These are phyloP conservation scores for Takifugu rubripes DNA, from an alignment of 2,797 vertebrate species.

Conservation along the genomic window DNA sequence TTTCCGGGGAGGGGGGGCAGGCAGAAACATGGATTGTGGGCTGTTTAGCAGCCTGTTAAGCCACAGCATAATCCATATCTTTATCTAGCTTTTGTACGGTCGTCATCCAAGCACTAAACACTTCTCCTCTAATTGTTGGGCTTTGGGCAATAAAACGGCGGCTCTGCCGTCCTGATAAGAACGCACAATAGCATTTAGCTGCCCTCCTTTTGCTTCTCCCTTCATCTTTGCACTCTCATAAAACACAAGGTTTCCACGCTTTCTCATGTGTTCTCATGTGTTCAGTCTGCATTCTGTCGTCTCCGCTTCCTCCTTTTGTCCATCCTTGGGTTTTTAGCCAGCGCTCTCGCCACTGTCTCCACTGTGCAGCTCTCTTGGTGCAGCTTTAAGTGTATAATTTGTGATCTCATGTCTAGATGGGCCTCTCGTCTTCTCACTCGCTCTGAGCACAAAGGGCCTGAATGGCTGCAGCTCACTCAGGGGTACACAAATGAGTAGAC, in stretches of 20 bases:
- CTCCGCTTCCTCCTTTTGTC: conserved; percentile 42
- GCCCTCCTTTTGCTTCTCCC: conserved; percentile 36
- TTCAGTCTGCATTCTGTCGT: conserved; percentile 29
- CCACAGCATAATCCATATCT: conserved; percentile 59
- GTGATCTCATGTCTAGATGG: conserved; percentile 77
- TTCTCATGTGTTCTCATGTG: conserved; percentile 15
- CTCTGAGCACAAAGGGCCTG: conserved; percentile 71
- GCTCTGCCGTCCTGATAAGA: conserved; percentile 47
- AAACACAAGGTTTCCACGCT: conserved; percentile 12
- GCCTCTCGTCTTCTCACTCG: conserved; percentile 63
- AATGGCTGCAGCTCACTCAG: conserved; percentile 65
- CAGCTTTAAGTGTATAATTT: conserved; percentile 78
- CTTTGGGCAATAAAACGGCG: conserved; percentile 48
- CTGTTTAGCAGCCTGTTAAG: conserved; percentile 64
- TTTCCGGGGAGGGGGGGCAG: conserved; percentile 54
- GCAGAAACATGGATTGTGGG: conserved; percentile 58
- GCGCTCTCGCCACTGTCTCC: conserved; percentile 23
- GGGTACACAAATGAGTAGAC: conserved; percentile 70
- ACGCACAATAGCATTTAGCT: conserved; percentile 37
- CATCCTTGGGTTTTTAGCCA: conserved; percentile 4
- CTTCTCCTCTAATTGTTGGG: conserved; percentile 39
- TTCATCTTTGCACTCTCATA: conserved; percentile 21
- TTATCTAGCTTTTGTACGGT: conserved; percentile 56
- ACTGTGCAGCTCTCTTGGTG: conserved; percentile 53
- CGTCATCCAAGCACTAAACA: conserved; percentile 52